Conservation (phyloP, 2,888 invertebrate genomes). For the Drosophila paramelanica region DNA sequence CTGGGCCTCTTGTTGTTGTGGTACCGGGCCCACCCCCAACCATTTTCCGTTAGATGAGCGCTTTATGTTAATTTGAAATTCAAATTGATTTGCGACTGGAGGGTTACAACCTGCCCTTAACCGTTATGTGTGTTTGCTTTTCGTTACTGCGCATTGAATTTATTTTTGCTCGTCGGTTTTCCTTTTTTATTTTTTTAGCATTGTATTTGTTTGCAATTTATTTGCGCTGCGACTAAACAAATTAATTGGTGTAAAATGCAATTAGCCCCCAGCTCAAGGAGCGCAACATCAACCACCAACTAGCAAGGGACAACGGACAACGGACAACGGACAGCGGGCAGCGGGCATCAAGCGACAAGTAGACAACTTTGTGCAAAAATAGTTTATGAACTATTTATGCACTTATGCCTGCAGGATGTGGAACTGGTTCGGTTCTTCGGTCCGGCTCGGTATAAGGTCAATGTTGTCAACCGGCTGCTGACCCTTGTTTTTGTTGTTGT, state of each 20-base stretch:
- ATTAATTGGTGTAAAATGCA: constrained; percentile 76
- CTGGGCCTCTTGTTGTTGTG: constrained; percentile 15
- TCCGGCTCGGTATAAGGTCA: constrained; percentile 56
- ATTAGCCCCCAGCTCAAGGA: constrained; percentile 51
- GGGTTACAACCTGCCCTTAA: constrained; percentile 28
- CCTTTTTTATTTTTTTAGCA: neutral
- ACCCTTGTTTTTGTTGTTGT: neutral
- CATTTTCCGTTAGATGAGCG: neutral
- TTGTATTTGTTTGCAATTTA: constrained; percentile 33
- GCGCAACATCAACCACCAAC: constrained; percentile 8
- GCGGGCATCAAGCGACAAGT: constrained; percentile 4
- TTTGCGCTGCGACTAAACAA: constrained; percentile 42
- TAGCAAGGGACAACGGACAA: neutral
- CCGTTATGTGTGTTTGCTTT: constrained; percentile 54
- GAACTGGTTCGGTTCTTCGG: constrained; percentile 4
- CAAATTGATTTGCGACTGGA: constrained; percentile 69
- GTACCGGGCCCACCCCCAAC: neutral
- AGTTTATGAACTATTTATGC: constrained; percentile 78
- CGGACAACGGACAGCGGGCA: neutral
- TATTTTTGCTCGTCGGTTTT: constrained; percentile 26
- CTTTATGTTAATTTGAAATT: constrained; percentile 72
- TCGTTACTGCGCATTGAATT: constrained; percentile 44
- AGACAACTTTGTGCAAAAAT: constrained; percentile 42
- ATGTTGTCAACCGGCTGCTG: constrained; percentile 61
- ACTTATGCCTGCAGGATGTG: constrained; percentile 52